Conservation (phyloP, 2,888 invertebrate species). For the Apodemia hepburni region DNA sequence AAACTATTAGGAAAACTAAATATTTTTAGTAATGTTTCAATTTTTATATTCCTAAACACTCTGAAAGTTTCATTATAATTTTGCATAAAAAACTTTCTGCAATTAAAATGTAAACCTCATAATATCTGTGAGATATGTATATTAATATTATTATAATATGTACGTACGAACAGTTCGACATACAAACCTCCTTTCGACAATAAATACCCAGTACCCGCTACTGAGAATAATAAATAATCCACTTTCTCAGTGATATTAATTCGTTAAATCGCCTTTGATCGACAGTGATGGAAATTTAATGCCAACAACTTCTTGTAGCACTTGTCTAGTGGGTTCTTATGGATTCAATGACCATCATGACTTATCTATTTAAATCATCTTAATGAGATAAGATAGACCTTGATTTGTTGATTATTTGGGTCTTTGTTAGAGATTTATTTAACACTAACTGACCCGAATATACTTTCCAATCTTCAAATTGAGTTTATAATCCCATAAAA, state of each 20-base stretch:
- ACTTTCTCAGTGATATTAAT: slow-evolving; percentile 19
- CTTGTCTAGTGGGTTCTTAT: background rate
- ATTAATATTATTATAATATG: slow-evolving; percentile 4
- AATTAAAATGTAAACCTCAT: background rate
- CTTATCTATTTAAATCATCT: background rate
- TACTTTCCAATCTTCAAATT: no score
- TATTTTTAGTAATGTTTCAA: no score
- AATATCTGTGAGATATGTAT: background rate
- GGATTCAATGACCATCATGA: background rate
- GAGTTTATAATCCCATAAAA: no score
- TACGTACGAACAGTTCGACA: slow-evolving; percentile 21
- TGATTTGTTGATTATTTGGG: no score
- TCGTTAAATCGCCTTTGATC: slow-evolving; percentile 11
- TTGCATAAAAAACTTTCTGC: background rate
- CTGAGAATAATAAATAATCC: slow-evolving; percentile 23
- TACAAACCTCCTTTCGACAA: slow-evolving; percentile 28
- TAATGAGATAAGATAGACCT: background rate
- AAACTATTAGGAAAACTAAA: no score
- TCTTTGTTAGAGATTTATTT: no score
- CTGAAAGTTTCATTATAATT: no score
- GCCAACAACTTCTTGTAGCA: background rate
- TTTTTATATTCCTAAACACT: no score
- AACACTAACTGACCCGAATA: background rate
- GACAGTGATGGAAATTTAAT: slow-evolving; percentile 3
- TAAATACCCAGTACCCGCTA: slow-evolving; percentile 16